Evolutionary conservation across 2,797 vertebrate genomes (phyloP), one percentile per base, ranked within the genome.

Genomic region (Lepus townsendii): DNA sequence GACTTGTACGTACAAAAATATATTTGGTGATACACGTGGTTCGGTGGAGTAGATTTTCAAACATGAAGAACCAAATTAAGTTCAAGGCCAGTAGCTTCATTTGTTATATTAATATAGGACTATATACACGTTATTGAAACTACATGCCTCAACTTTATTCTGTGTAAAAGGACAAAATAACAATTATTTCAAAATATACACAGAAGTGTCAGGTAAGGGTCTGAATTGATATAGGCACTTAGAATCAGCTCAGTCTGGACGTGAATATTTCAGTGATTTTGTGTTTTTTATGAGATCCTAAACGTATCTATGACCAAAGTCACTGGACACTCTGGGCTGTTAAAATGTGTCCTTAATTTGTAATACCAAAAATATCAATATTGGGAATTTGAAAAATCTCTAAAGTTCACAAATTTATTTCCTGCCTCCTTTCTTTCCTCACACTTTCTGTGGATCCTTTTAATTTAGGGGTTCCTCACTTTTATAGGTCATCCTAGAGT

Each of bases 11-110:
- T 42, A 38, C 27, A 32, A 91, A 95, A 90, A 86, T 96, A 62
- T 85, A 94, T 90, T 76, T 85, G 13, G 26, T 7, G 35, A 84
- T 19, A 30, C 90, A 93, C 78, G 69, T 85, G 80, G 57, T 69
- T 96, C 71, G 69, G 68, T 84, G 16, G 54, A 87, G 87, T 69
- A 83, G 13, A 68, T 71, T 92, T 96, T 92, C 66, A 94, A 66
- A 52, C 72, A 42, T 60, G 66, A 94, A 95, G 42, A 68, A 35
- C 57, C 32, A 89, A 82, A 52, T 85, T 91, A 91, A 72, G 10
- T 66, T 86, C 38, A 73, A 77, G 32, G 26, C 11, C 12, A n/a
- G 7, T 0, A 26, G 42, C 20, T 47, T 14, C 60, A 14, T 32
- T 22, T 60, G 1, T 69, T 80, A 42, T 90, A 42, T 38, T 38